Conservation (phyloP, 2,797 vertebrate genomes). For the Sebastes oblongus region DNA sequence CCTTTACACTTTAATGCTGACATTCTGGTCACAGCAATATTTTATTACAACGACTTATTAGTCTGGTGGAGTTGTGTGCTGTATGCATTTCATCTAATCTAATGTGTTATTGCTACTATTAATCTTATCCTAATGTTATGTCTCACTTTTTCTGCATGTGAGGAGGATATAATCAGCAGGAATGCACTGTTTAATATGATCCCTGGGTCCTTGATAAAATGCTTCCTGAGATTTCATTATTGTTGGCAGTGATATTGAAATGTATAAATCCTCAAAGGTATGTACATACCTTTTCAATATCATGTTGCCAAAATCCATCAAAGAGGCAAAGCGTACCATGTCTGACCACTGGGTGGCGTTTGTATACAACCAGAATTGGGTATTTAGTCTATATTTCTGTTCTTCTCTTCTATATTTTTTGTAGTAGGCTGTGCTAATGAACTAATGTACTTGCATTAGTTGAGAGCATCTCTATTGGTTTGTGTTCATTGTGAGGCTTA, state of each 20-base stretch:
- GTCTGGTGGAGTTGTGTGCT: not conserved
- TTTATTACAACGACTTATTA: not conserved
- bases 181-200: conserved; percentile 45
- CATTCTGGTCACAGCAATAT: not conserved
- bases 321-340: not conserved
- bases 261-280: conserved; percentile 68
- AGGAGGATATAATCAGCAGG: conserved; percentile 24
- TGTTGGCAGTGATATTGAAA: conserved; percentile 45
- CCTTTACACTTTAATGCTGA: not conserved
- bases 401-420: not conserved
- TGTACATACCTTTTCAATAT: conserved; percentile 61
- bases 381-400: not conserved
- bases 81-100: not conserved
- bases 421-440: too few relatives aligned
- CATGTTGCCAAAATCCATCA: conserved; percentile 45
- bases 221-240: conserved; percentile 44
- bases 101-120: not conserved
- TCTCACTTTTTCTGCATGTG: not conserved
- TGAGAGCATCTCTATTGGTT: conserved; percentile 2
- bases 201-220: conserved; percentile 33
- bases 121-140: not conserved
- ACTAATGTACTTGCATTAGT: not conserved
- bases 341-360: conserved; percentile 31
- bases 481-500: not conserved
- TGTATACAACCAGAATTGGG: not conserved